A percentile compares a stretch with the other conserved stretches of the same genome.
Evolutionary conservation across 1,140 invertebrate species (phyloP).

Genomic region (Cotesia typhae): DNA sequence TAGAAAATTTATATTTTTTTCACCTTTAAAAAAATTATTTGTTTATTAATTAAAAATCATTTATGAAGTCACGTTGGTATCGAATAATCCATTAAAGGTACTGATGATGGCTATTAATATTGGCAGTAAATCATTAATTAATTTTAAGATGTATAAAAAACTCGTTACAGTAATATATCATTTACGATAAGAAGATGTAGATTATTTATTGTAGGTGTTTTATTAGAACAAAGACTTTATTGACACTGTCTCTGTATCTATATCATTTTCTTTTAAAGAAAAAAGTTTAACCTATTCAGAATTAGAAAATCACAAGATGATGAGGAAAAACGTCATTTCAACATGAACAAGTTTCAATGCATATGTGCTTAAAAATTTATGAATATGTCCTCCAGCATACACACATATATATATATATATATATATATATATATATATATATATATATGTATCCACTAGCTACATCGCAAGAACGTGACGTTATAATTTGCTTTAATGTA

Average conservation of each 20-base stretch:
- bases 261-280: not conserved
- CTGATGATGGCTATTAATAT: not conserved
- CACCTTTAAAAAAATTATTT: too few relatives aligned
- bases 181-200: not conserved
- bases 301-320: not conserved
- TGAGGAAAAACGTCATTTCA: not conserved
- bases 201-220: constrained; percentile 14
- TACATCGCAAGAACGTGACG: too few relatives aligned
- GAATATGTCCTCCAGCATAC: too few relatives aligned
- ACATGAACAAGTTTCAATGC: too few relatives aligned
- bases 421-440: too few relatives aligned
- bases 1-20: too few relatives aligned
- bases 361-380: too few relatives aligned
- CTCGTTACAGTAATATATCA: constrained; percentile 1
- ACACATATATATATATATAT: too few relatives aligned
- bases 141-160: not conserved
- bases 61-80: too few relatives aligned
- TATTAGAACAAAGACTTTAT: not conserved
- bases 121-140: not conserved
- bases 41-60: too few relatives aligned
- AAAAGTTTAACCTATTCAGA: not conserved
- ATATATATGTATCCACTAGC: too few relatives aligned
- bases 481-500: too few relatives aligned
- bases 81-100: not conserved
- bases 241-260: constrained; percentile 27